Conservation (phyloP, 2,888 invertebrate genomes). For the Lasioglossum marginatum region DNA sequence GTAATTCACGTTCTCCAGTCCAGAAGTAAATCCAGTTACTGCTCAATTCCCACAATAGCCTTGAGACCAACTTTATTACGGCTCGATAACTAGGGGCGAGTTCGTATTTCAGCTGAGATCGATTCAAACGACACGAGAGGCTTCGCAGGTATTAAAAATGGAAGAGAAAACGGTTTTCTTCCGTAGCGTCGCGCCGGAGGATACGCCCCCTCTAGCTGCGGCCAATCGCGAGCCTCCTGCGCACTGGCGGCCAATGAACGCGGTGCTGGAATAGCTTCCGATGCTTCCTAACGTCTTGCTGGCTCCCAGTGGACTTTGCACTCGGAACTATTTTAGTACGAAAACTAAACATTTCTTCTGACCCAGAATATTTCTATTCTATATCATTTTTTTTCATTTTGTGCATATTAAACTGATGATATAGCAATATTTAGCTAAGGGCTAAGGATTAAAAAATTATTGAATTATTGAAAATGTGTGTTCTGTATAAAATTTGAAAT, state of each 20-base stretch:
- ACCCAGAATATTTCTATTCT: no score
- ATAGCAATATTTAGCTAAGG: no score
- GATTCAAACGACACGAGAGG: slow-evolving; percentile 30
- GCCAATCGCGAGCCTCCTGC: background rate
- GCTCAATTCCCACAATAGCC: slow-evolving; percentile 55
- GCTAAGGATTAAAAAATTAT: no score
- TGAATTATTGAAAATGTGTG: no score
- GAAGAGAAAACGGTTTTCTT: background rate
- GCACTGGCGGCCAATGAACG: background rate
- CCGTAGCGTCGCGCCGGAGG: background rate
- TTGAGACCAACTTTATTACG: slow-evolving; percentile 52
- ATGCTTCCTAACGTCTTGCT: background rate
- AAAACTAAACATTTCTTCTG: no score
- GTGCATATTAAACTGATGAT: no score
- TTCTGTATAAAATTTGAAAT: no score
- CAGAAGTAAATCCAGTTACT: slow-evolving; percentile 56
- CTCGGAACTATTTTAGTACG: no score
- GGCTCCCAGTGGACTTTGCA: no score
- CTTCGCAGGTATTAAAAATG: slow-evolving; percentile 3
- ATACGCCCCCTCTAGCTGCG: background rate
- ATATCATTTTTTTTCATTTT: no score
- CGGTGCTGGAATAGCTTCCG: background rate
- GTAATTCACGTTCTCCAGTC: slow-evolving; percentile 36
- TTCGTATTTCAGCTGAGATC: slow-evolving; percentile 30
- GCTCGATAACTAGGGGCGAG: slow-evolving; percentile 43